Evolutionary conservation across 2,797 vertebrate genomes (phyloP).

Genomic region (Cephalopachus bancanus): DNA sequence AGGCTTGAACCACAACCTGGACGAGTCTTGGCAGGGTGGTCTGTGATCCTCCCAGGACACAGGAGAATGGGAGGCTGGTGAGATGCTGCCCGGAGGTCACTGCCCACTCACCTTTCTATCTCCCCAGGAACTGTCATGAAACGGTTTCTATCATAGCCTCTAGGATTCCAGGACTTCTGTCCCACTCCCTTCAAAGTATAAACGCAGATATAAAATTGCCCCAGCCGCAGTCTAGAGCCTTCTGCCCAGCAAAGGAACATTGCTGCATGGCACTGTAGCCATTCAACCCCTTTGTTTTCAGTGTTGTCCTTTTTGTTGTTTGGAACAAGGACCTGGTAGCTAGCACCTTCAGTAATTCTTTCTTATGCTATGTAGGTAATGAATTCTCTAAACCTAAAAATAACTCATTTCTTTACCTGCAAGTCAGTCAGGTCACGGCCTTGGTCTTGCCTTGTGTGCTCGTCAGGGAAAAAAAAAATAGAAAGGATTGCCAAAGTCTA

Average conservation of each 20-base stretch:
- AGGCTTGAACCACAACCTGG: background rate
- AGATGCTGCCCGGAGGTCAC: too few species aligned
- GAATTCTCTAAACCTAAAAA: background rate
- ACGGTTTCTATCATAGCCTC: background rate
- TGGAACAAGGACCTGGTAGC: background rate
- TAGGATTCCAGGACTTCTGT: background rate
- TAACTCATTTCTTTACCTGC: background rate
- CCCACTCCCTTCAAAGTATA: accelerated
- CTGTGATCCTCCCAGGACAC: background rate
- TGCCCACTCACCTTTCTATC: background rate
- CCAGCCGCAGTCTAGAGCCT: background rate
- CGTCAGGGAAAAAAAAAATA: background rate
- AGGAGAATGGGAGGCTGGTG: too few species aligned
- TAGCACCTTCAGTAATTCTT: background rate
- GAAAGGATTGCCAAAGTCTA: background rate
- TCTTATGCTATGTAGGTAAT: background rate
- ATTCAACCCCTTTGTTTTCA: background rate
- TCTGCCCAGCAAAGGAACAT: background rate
- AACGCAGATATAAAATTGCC: background rate
- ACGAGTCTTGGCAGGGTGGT: background rate
- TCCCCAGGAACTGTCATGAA: background rate
- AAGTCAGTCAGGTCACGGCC: background rate
- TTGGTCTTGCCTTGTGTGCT: background rate
- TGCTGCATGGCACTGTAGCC: background rate
- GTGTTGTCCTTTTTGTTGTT: background rate